Evolutionary conservation across 2,888 invertebrate species (phyloP), one percentile per base, ranked within the genome.

Genomic region (Mechanitis messenoides): DNA sequence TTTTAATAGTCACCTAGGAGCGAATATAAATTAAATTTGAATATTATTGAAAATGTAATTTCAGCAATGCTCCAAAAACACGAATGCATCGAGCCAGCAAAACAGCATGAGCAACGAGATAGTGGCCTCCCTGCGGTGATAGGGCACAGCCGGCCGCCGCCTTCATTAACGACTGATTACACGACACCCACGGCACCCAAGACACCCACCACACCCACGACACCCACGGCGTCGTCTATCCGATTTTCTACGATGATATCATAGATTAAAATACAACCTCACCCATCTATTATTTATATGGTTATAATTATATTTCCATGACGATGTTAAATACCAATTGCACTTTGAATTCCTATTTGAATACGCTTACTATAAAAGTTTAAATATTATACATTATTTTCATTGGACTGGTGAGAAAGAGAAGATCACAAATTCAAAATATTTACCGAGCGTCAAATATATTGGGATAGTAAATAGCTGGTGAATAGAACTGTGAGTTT

Each of bases 101-200:
- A 90, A 91, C 83, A 85, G 80, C 77, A 80, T 91, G 84, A 83
- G 85, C 73, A 91, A 91, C 81, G 91, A 91, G 84, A 89, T 91
- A 77, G 82, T 84, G 72, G 84, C 89, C 62, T 85, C 90, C 73
- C 82, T 90, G 75, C 90, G 91, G 90, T 91, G 91, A 91, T 91
- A 90, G 83, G 80, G 79, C 81, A 82, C 80, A 79, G 77, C 11
- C 50, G 9, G 31, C 31, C 50, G 50, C 73, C 72, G 73, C 67
- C 65, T 71, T 84, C 81, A 85, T 84, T 84, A 83, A 85, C 85
- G 81, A 83, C 73, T 80, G 81, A 84, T 84, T 82, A 84, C 79
- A 76, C 79, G 9, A 5, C 9, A 42, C 42, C 35, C 76, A 76
- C 75, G 74, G 75, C 74, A 64, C 71, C 20, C 79, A 76, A 79